Evolutionary conservation across 2,888 invertebrate genomes (phyloP).

Genomic region (Calliopum simillimum): DNA sequence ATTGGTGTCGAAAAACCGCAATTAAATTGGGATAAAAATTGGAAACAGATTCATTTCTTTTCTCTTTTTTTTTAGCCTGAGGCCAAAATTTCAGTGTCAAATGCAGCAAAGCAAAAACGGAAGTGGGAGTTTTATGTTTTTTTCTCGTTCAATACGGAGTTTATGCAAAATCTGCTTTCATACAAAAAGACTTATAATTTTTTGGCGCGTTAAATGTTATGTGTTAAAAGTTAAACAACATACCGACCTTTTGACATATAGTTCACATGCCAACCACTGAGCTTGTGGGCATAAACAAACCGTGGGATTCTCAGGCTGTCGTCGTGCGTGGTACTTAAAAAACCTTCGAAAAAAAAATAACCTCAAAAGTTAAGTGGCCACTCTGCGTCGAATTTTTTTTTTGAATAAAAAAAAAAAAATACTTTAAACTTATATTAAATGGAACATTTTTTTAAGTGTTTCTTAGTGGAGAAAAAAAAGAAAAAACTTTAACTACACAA

Average conservation of each 20-base stretch:
- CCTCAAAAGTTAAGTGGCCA: too few species aligned
- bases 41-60: slow-evolving; percentile 1
- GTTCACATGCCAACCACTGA: slow-evolving; percentile 53
- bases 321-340: neutral
- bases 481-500: neutral
- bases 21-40: slow-evolving; percentile 34
- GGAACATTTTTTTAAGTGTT: too few species aligned
- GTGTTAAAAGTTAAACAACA: neutral
- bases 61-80: slow-evolving; percentile 1
- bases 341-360: neutral
- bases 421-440: too few species aligned
- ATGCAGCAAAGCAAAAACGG: slow-evolving; percentile 7
- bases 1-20: slow-evolving; percentile 27
- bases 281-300: slow-evolving; percentile 67
- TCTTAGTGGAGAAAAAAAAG: neutral
- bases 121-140: slow-evolving; percentile 21
- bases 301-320: slow-evolving; percentile 62
- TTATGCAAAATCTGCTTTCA: slow-evolving; percentile 1
- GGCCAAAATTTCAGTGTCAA: slow-evolving; percentile 16
- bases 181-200: too few species aligned
- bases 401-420: too few species aligned
- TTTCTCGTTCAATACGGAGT: neutral
- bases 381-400: too few species aligned
- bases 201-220: neutral
- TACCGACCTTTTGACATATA: neutral